Evolutionary conservation across 1,140 invertebrate genomes (phyloP).

Genomic region (Temnothorax curvispinosus): DNA sequence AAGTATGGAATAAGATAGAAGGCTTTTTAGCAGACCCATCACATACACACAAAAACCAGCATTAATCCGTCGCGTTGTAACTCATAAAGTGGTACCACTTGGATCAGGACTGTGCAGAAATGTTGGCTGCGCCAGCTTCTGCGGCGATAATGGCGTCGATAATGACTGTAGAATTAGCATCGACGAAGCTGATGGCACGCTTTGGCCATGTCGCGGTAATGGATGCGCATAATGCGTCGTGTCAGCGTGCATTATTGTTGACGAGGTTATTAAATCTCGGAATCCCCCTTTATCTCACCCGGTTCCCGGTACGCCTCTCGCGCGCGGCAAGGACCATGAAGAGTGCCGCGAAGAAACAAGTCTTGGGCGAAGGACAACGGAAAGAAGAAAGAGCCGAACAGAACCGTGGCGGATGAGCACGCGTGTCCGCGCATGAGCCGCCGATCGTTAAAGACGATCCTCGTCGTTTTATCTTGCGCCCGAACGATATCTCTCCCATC

Average conservation of each 20-base stretch:
- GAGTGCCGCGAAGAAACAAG: slow-evolving; percentile 57
- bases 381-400: slow-evolving; percentile 72
- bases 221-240: slow-evolving; percentile 68
- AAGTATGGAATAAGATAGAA: not conserved
- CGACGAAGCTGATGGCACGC: slow-evolving; percentile 35
- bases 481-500: slow-evolving; percentile 31
- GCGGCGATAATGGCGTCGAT: slow-evolving; percentile 55
- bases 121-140: slow-evolving; percentile 26
- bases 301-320: slow-evolving; percentile 64
- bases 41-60: not conserved
- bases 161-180: slow-evolving; percentile 52
- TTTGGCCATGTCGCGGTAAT: slow-evolving; percentile 55
- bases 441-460: slow-evolving; percentile 72
- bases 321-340: not conserved
- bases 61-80: not conserved
- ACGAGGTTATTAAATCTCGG: slow-evolving; percentile 76
- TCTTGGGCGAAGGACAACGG: slow-evolving; percentile 48
- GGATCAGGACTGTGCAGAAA: slow-evolving; percentile 14
- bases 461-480: slow-evolving; percentile 68
- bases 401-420: slow-evolving; percentile 81
- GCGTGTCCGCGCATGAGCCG: slow-evolving; percentile 80
- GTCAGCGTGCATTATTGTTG: slow-evolving; percentile 66
- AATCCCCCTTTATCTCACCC: slow-evolving; percentile 71
- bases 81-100: slow-evolving; percentile 33
- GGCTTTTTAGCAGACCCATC: not conserved